Percentiles rank a stretch among this genome's conserved stretches.
Conservation (phyloP, 2,797 vertebrate genomes). For the Hoplostethus mediterraneus region DNA sequence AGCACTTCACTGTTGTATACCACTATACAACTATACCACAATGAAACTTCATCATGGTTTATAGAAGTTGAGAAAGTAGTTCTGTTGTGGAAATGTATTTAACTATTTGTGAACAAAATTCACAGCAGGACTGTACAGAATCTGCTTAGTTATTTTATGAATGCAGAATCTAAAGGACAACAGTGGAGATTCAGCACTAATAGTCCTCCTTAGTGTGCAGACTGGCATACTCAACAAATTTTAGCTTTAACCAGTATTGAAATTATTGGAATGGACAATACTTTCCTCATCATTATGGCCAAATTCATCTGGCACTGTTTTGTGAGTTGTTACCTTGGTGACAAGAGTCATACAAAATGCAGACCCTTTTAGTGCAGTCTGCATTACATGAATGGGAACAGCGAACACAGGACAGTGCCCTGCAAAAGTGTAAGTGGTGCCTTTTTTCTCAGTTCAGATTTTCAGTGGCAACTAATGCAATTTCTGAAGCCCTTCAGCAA, state of each 20-base stretch:
- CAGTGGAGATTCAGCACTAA: not conserved
- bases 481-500: conserved; percentile 76
- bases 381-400: conserved; percentile 41
- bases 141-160: no score
- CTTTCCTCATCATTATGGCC: conserved; percentile 12
- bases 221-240: not conserved
- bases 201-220: not conserved
- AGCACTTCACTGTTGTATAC: no score
- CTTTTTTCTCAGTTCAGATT: conserved; percentile 51
- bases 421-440: conserved; percentile 46
- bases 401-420: conserved; percentile 11
- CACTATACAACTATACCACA: no score
- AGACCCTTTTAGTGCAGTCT: conserved; percentile 39
- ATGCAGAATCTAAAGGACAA: not conserved
- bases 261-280: not conserved
- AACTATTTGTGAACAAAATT: no score
- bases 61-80: no score
- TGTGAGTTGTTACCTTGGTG: conserved; percentile 53
- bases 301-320: conserved; percentile 37
- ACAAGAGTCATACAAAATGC: conserved; percentile 32
- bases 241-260: not conserved
- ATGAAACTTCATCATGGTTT: not conserved
- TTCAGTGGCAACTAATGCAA: conserved; percentile 65
- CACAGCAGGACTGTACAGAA: no score
- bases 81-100: no score